These are phyloP conservation scores for Drosophila nannoptera DNA, from an alignment of 1,140 invertebrate species.

Conservation along the genomic window DNA sequence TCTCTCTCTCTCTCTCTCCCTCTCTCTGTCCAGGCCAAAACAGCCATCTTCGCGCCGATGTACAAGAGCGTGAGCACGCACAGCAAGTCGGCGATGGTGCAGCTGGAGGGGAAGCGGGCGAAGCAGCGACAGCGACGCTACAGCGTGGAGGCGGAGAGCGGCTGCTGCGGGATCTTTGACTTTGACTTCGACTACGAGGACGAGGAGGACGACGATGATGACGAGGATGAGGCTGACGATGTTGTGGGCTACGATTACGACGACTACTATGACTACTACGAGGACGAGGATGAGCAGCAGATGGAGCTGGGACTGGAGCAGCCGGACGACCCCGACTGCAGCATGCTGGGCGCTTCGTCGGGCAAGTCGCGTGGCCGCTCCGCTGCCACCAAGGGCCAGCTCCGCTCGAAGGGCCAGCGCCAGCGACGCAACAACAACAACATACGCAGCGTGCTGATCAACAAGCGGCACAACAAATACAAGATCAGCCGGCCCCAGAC, in stretches of 20 bases:
- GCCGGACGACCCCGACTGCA: constrained; percentile 64
- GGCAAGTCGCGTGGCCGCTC: constrained; percentile 38
- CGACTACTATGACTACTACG: constrained; percentile 67
- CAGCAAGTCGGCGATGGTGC: constrained; percentile 32
- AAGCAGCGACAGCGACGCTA: constrained; percentile 55
- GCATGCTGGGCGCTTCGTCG: constrained; percentile 54
- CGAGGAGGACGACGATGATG: constrained; percentile 57
- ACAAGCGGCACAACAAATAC: constrained; percentile 76
- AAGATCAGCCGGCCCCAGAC: constrained; percentile 75
- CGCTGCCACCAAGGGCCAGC: constrained; percentile 22
- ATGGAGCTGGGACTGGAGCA: constrained; percentile 37
- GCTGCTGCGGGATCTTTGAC: constrained; percentile 75
- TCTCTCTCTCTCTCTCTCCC: no score
- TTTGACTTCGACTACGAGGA: constrained; percentile 72
- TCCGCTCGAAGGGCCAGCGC: constrained; percentile 51
- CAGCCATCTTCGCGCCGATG: constrained; percentile 66
- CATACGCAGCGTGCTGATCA: constrained; percentile 74
- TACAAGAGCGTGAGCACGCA: constrained; percentile 68
- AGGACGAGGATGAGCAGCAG: constrained; percentile 56
- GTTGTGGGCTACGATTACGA: constrained; percentile 65
- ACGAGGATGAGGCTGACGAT: constrained; percentile 50
- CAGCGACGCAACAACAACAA: constrained; percentile 63
- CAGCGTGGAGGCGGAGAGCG: constrained; percentile 55
- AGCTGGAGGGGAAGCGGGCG: constrained; percentile 45
- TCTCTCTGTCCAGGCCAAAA: constrained; percentile 56